Base-by-base conservation (phyloP, 2,888 invertebrate genomes). In the Dascillus cervinus region DNA sequence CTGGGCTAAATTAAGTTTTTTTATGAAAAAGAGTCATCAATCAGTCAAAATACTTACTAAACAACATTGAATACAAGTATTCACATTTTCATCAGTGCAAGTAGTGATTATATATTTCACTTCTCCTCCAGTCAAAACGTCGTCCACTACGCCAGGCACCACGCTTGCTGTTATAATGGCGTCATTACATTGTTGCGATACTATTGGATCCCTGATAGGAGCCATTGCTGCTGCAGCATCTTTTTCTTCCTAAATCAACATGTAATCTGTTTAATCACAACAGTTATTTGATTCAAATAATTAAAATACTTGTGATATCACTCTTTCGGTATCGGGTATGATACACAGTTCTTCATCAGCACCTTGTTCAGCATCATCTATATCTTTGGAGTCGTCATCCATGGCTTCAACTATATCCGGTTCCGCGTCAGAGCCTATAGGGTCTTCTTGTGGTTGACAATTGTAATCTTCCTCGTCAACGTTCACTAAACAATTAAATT, bases 291-390 rank as follows among this genome's bases (percentile, higher is more conserved):
- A 24, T 13, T 26, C 3, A 8, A n/a, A n/a, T n/a, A n/a, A n/a
- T n/a, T n/a, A n/a, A n/a, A n/a, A n/a, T n/a, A n/a, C n/a, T 20
- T 79, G 78, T 0, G 78, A 75, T 39, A 77, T 74, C 51, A 77
- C 75, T 37, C 79, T 66, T 35, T 77, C 77, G 1, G 77, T 77
- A 50, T 81, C 81, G 0, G 81, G 81, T 39, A 81, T 68, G 3
- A 81, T 68, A 37, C 79, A 81, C 4, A 80, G 67, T 50, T 79
- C 79, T 47, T 75, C 77, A 46, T 80, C 79, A 25, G 75, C 77
- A 8, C 79, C 79, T 23, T 39, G 39, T 11, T 73, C 55, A 32
- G 47, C 46, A 39, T 47, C 47, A 19, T 45, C 45, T 9, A 6
- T 15, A 10, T 32, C 23, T 35, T 64, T 53, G 1, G 60, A 71